phyloP scores from a whole-genome alignment of 35 echinoderm and acorn worm species.

The Ophiothrix spiculata region DNA sequence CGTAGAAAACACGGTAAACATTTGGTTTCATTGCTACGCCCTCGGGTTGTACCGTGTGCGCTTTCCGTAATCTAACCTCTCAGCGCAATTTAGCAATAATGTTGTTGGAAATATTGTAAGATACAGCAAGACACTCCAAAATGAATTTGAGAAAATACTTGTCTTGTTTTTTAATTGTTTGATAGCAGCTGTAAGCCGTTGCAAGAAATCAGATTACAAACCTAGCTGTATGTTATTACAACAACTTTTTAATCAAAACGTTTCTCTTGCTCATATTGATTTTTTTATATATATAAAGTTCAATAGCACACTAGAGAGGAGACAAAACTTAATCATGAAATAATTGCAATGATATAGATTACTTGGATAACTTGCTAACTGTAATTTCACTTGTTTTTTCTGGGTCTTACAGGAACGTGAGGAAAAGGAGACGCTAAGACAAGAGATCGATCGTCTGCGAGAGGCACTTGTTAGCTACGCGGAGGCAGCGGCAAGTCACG shows the following conservation, averaged over 20 bases:
- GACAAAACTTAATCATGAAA: neutral
- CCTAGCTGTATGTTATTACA: neutral
- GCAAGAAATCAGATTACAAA: neutral
- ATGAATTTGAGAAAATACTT: neutral
- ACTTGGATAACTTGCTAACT: no score
- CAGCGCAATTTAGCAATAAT: conserved; percentile 9
- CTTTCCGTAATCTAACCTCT: neutral
- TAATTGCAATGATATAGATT: conserved; percentile 5
- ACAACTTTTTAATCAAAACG: neutral
- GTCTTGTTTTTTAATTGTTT: neutral
- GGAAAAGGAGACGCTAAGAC: conserved; percentile 60
- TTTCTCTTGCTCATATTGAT: neutral
- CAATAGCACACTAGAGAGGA: no score
- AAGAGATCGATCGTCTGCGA: conserved; percentile 77
- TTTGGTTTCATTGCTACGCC: neutral
- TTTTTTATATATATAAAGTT: no score
- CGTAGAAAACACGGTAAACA: neutral
- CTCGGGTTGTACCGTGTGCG: neutral
- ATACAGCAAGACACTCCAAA: neutral
- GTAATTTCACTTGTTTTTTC: conserved; percentile 8
- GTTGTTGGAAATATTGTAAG: conserved; percentile 9
- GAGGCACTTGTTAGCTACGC: conserved; percentile 82
- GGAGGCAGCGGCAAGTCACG: conserved; percentile 67
- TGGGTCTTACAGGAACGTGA: conserved; percentile 61
- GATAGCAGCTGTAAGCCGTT: neutral